Base-by-base conservation (phyloP, 92 coral and sea anemone species). In the Bergia sp. region DNA sequence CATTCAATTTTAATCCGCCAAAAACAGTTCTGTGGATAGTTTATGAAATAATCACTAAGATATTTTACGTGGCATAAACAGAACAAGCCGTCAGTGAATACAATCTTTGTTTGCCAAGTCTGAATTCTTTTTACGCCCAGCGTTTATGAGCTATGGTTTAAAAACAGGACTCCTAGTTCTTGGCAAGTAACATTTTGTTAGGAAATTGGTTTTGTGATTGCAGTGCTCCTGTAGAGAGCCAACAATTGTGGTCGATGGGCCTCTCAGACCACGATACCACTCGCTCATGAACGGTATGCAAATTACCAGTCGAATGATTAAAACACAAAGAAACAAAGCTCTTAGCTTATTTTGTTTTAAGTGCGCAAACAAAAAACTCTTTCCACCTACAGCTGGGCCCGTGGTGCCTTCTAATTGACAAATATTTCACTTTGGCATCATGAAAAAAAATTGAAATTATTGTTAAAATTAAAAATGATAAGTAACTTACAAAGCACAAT, bases 211-310 rank as follows among this genome's bases (percentile, higher is more conserved):
- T 65, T 41, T 7, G 23, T 80, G 37, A 40, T 10, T 57, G 16
- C 6, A 61, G 53, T 12, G 13, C 75, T 39, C 86, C 76, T 65
- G 29, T 20, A 65, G 86, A 65, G 86, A 39, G 40, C 0, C 40
- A 41, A 39, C 79, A 84, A 72, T 67, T 36, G 66, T 8, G 21
- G 43, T 21, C 87, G 4, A 12, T 16, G 87, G 6, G 37, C 40
- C 61, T 44, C 61, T 67, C 29, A 44, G 36, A 29, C n/a, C n/a
- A 42, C 37, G 53, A 44, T 11, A 44, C 43, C 38, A 11, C 21
- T 55, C 50, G 9, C 16, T 45, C 44, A 72, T 84, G 85, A 80
- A 57, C 57, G 73, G 8, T 84, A 84, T 84, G 79, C 87, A 84
- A 84, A 84, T 84, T 84, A 84, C 18, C 21, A 45, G 29, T 71